Percentiles rank a stretch among this genome's conserved stretches.
phyloP scores from a whole-genome alignment of 2,888 invertebrate genomes.

The Oeneis ivallda region DNA sequence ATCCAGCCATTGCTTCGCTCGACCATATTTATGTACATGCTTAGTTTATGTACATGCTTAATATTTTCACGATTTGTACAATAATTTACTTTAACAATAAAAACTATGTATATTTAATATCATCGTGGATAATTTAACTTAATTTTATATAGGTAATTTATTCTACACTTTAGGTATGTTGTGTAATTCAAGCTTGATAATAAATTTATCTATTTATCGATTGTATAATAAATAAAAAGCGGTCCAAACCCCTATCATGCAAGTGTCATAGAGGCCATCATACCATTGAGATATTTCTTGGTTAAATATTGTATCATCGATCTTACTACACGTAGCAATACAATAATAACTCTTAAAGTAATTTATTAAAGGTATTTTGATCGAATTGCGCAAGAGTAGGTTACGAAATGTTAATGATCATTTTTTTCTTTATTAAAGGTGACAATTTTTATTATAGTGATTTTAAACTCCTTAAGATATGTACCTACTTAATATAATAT shows the following conservation, averaged over 20 bases:
- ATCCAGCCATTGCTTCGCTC: too few relatives aligned
- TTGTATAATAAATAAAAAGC: not conserved
- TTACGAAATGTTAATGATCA: not conserved
- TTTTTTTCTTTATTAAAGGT: not conserved
- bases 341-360: not conserved
- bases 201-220: not conserved
- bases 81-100: too few relatives aligned
- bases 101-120: too few relatives aligned
- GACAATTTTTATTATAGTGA: not conserved
- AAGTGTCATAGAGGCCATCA: constrained; percentile 1
- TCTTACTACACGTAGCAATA: not conserved
- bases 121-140: too few relatives aligned
- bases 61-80: too few relatives aligned
- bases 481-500: not conserved
- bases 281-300: not conserved
- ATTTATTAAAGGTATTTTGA: not conserved
- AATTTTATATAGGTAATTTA: too few relatives aligned
- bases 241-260: not conserved
- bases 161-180: not conserved
- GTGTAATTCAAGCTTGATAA: not conserved
- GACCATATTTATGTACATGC: too few relatives aligned
- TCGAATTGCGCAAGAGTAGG: not conserved
- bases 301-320: not conserved
- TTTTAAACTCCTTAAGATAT: not conserved
- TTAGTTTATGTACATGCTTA: too few relatives aligned